These are phyloP conservation scores for Lamproptera curius DNA, from an alignment of 2,888 invertebrate genomes.

Conservation along the genomic window DNA sequence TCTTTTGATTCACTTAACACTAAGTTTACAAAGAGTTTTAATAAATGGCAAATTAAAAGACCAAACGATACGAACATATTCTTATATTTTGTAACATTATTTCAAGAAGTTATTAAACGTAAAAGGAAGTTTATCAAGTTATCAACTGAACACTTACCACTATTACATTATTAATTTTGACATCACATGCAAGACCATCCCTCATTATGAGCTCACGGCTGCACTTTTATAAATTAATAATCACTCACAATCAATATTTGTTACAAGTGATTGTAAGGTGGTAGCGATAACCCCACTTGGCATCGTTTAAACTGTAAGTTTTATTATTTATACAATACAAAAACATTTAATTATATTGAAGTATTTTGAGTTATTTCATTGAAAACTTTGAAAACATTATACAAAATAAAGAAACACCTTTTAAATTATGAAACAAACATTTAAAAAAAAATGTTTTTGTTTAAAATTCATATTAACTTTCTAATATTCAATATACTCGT, in stretches of 20 bases:
- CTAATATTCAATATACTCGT: no score
- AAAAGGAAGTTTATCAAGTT: no score
- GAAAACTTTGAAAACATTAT: background rate
- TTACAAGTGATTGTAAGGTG: constrained; percentile 1
- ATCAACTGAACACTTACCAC: background rate
- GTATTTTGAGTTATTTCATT: background rate
- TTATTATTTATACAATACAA: no score
- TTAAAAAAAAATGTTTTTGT: background rate
- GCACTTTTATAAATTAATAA: constrained; percentile 14
- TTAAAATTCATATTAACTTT: background rate
- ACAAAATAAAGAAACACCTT: background rate
- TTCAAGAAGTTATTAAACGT: no score
- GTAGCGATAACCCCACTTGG: background rate
- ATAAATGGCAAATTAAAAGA: no score
- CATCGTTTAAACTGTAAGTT: constrained; percentile 1
- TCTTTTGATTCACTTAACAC: constrained; percentile 8
- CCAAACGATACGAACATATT: no score
- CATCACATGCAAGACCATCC: constrained; percentile 12
- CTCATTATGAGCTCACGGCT: constrained; percentile 13
- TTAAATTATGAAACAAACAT: background rate
- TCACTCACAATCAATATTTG: constrained; percentile 13
- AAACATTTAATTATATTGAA: no score
- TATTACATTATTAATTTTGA: constrained; percentile 11
- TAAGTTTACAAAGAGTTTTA: no score
- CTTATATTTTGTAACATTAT: no score